phyloP scores from a whole-genome alignment of 2,797 vertebrate species.

The Peromyscus melanophrys region DNA sequence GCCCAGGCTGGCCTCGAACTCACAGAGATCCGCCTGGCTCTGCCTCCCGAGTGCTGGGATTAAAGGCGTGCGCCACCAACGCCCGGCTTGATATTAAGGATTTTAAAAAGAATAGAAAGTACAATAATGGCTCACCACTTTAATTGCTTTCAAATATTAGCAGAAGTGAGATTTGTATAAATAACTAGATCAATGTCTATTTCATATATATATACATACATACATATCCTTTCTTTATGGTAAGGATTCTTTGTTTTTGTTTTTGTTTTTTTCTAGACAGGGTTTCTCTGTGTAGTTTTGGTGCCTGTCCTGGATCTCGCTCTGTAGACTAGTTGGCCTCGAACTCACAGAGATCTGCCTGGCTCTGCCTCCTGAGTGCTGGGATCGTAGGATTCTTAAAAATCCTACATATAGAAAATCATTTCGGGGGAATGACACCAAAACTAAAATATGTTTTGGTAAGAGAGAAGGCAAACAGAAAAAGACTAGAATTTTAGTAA shows the following conservation, averaged over 20 bases:
- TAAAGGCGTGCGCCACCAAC: too few relatives aligned
- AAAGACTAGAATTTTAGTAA: neutral
- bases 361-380: too few relatives aligned
- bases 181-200: neutral
- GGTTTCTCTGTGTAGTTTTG: too few relatives aligned
- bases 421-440: neutral
- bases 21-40: too few relatives aligned
- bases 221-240: neutral
- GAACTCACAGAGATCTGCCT: too few relatives aligned
- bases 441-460: neutral
- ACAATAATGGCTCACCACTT: neutral
- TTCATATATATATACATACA: neutral
- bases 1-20: too few relatives aligned
- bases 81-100: neutral
- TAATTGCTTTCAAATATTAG: constrained; percentile 1
- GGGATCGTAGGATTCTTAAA: neutral
- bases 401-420: neutral
- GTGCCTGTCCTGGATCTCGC: too few relatives aligned
- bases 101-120: fast-evolving
- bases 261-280: too few relatives aligned
- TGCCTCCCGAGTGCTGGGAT: too few relatives aligned
- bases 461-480: neutral
- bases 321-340: too few relatives aligned
- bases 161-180: neutral
- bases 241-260: neutral